phyloP scores from a whole-genome alignment of 2,113 vertebrate species.

The Acrocephalus arundinaceus region DNA sequence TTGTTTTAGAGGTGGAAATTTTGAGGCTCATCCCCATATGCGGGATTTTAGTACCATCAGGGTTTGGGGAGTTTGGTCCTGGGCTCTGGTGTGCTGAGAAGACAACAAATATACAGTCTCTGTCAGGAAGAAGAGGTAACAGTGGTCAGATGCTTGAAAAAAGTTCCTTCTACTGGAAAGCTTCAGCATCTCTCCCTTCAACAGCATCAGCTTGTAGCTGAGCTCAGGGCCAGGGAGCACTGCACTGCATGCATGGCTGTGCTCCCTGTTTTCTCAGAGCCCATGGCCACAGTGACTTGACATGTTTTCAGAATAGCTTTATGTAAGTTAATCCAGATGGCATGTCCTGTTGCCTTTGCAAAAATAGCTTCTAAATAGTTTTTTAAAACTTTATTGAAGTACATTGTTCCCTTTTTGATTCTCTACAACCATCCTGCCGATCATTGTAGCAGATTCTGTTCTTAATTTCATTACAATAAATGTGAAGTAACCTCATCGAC shows the following conservation, averaged over 20 bases:
- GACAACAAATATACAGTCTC: neutral
- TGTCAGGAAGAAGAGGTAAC: neutral
- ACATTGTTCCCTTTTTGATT: neutral
- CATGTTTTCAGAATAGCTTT: neutral
- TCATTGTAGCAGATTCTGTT: neutral
- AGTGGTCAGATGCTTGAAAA: neutral
- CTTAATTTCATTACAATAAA: neutral
- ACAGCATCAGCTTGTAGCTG: neutral
- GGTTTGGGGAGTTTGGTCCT: neutral
- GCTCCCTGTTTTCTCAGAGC: neutral
- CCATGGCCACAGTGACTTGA: neutral
- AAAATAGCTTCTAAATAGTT: neutral
- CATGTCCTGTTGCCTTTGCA: neutral
- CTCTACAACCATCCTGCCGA: neutral
- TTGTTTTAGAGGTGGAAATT: neutral
- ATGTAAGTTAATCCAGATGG: neutral
- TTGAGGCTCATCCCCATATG: neutral
- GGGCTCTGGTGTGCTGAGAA: neutral
- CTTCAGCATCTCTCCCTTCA: neutral
- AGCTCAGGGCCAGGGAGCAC: rapidly evolving
- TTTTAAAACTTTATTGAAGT: neutral
- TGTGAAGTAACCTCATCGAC: neutral
- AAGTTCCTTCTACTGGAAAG: neutral
- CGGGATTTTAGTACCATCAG: neutral
- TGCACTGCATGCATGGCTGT: rapidly evolving